phyloP scores from a whole-genome alignment of 2,888 invertebrate species.

The Amphipoea lucens region DNA sequence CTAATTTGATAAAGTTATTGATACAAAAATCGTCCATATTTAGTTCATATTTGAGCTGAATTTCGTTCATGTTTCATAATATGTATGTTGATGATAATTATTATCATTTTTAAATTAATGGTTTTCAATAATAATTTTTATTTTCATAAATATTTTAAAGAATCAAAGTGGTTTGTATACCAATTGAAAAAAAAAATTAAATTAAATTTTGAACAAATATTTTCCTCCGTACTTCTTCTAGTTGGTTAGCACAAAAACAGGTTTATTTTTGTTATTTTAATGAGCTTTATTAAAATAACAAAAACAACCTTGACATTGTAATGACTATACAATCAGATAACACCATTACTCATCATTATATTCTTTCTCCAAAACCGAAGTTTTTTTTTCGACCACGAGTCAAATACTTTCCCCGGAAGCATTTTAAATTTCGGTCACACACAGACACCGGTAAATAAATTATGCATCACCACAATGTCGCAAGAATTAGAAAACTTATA shows the following conservation, averaged over 20 bases:
- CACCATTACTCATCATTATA: conserved; percentile 21
- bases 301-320: background rate
- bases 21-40: background rate
- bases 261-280: too few species aligned
- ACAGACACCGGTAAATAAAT: conserved; percentile 20
- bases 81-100: background rate
- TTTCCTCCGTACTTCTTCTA: background rate
- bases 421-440: conserved; percentile 24
- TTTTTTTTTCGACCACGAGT: conserved; percentile 5
- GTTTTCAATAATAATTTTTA: background rate
- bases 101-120: background rate
- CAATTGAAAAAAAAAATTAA: too few species aligned
- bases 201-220: too few species aligned
- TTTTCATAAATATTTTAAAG: background rate
- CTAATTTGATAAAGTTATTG: background rate
- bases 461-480: conserved; percentile 6
- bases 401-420: conserved; percentile 49
- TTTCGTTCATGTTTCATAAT: too few species aligned
- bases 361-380: conserved; percentile 17
- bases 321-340: conserved; percentile 6
- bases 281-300: background rate
- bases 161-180: background rate
- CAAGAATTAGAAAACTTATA: conserved; percentile 14
- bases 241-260: background rate
- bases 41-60: background rate